Conservation (phyloP, 2,113 vertebrate genomes). For the Isurus oxyrinchus region DNA sequence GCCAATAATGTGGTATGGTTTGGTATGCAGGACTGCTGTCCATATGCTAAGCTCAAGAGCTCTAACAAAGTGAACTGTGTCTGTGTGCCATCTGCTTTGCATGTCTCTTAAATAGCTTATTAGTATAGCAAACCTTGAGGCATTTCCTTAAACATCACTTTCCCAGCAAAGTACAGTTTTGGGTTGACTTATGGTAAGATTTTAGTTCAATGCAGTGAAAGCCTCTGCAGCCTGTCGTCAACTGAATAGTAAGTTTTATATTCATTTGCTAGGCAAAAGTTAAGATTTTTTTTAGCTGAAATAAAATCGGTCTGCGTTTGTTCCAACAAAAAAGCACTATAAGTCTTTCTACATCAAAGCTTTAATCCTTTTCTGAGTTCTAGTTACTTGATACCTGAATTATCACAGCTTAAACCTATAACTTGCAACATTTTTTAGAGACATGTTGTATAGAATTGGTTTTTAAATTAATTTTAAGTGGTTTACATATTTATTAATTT, state of each 20-base stretch:
- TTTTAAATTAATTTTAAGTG: background rate
- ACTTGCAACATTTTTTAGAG: background rate
- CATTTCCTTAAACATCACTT: slow-evolving; percentile 21
- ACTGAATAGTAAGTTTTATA: slow-evolving; percentile 11
- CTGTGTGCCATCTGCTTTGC: slow-evolving; percentile 38
- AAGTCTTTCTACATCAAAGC: background rate
- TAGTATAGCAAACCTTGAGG: slow-evolving; percentile 8
- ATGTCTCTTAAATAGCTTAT: slow-evolving; percentile 20
- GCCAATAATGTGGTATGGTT: slow-evolving; percentile 43
- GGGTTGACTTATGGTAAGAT: slow-evolving; percentile 8
- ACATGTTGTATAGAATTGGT: background rate
- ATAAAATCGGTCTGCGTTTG: background rate
- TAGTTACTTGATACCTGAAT: background rate
- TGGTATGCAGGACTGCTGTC: slow-evolving; percentile 44
- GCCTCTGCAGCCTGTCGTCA: background rate
- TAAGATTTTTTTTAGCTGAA: background rate
- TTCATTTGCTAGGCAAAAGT: background rate
- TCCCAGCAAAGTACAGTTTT: slow-evolving; percentile 10
- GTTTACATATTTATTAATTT: background rate
- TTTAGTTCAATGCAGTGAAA: background rate
- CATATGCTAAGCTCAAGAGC: background rate
- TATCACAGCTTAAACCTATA: background rate
- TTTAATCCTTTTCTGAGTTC: background rate
- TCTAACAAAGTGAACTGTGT: slow-evolving; percentile 46
- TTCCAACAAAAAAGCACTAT: background rate